Evolutionary conservation across 1,140 invertebrate species (phyloP), one percentile per base, ranked within the genome.

Genomic region (Cheumatopsyche charites): DNA sequence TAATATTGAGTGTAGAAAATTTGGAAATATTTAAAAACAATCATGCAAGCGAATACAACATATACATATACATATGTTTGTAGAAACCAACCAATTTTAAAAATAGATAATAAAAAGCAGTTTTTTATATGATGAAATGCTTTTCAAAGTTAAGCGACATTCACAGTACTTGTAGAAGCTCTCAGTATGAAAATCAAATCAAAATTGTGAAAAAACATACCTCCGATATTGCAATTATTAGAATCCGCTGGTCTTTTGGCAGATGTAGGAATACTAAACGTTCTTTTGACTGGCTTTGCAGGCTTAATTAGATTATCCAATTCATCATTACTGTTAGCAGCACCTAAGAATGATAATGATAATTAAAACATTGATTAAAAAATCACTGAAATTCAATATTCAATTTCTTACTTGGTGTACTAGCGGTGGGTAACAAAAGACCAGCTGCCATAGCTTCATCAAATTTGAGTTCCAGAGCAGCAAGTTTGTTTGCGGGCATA

Each of bases 381-480:
- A 52, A 26, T 26, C 23, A 62, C 25, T 43, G 43, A 23, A 45
- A 36, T 29, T 26, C 36, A 73, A 63, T 71, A 47, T 5, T 52
- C 23, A 25, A 52, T 43, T 42, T 41, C 72, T 69, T 21, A 75
- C 69, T 72, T 61, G 65, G 71, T 26, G 62, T 68, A 62, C 67
- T 80, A 77, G 92, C 94, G 61, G 93, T 90, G 11, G 92, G 90
- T 76, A 96, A 78, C 78, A 97, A 82, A 55, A 93, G 87, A 0
- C 93, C 94, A 13, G 91, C 90, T 41, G 88, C 88, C 77, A 89
- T 90, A 23, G 94, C 87, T 80, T 96, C 93, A 82, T 97, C 94
- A 83, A 98, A 97, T 80, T 92, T 94, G 67, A 90, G 87, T 76
- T 93, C 89, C 17, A 97, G 80, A 73, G 88, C 79, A 67, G 87